Evolutionary conservation across 2,888 invertebrate genomes (phyloP).

Genomic region (Drosophila picticornis): DNA sequence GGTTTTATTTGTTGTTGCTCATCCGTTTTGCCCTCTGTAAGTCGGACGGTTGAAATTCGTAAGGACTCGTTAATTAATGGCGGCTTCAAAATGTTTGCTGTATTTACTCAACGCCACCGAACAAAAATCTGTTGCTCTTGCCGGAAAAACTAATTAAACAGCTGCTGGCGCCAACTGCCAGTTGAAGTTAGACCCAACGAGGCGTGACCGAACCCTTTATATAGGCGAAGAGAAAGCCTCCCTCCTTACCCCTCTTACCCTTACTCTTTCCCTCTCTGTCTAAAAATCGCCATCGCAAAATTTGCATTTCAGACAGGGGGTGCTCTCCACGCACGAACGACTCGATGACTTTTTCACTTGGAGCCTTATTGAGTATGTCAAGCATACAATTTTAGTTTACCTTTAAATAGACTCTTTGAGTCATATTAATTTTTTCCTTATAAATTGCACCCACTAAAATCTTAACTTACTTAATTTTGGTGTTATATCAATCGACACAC

Average conservation of each 20-base stretch:
- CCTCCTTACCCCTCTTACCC: neutral
- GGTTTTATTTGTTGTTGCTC: conserved; percentile 10
- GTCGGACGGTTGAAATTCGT: conserved; percentile 46
- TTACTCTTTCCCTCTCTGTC: neutral
- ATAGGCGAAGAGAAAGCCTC: neutral
- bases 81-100: conserved; percentile 42
- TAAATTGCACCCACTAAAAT: neutral
- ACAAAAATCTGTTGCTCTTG: conserved; percentile 55
- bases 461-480: neutral
- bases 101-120: conserved; percentile 43
- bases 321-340: neutral
- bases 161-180: conserved; percentile 43
- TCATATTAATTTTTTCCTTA: neutral
- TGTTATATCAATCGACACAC: neutral
- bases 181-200: conserved; percentile 44
- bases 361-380: conserved; percentile 25
- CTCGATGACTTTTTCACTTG: conserved; percentile 27
- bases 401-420: neutral
- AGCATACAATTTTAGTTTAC: conserved; percentile 1
- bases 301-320: conserved; percentile 50
- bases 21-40: conserved; percentile 9
- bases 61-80: conserved; percentile 62
- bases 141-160: conserved; percentile 70
- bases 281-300: conserved; percentile 52
- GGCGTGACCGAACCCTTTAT: conserved; percentile 52